Conservation (phyloP, 2,888 invertebrate genomes). For the Orthosia incerta region DNA sequence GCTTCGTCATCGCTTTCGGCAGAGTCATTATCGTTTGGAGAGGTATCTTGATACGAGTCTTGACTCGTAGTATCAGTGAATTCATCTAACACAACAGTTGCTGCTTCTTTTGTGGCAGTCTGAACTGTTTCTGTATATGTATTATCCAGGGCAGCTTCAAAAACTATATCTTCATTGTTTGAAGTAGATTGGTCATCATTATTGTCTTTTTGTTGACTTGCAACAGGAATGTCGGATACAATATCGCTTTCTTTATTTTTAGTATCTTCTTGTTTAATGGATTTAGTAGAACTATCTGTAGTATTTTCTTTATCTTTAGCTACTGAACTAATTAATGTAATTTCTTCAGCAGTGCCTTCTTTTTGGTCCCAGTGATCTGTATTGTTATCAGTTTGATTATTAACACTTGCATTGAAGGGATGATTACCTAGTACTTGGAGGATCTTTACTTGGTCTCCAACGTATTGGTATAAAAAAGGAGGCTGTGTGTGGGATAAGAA, state of each 20-base stretch:
- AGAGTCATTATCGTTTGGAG: constrained; percentile 76
- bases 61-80: constrained; percentile 70
- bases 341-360: constrained; percentile 66
- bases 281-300: constrained; percentile 34
- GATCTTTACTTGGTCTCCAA: constrained; percentile 86
- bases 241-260: constrained; percentile 43
- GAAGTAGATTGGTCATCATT: constrained; percentile 52
- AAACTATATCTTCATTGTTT: constrained; percentile 46
- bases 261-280: constrained; percentile 37
- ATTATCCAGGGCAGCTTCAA: constrained; percentile 46
- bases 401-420: constrained; percentile 77
- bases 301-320: constrained; percentile 52
- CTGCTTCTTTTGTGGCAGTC: constrained; percentile 35
- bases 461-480: constrained; percentile 87
- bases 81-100: constrained; percentile 43
- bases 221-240: constrained; percentile 60
- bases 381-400: constrained; percentile 74
- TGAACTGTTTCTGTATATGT: constrained; percentile 42
- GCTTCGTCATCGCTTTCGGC: constrained; percentile 87
- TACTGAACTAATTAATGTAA: constrained; percentile 61
- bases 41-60: constrained; percentile 73
- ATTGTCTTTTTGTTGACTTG: constrained; percentile 56
- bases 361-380: constrained; percentile 78
- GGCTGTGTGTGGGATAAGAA: constrained; percentile 86
- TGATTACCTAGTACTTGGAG: constrained; percentile 86